phyloP scores from a whole-genome alignment of 1,140 invertebrate species.

The Cydia splendana region DNA sequence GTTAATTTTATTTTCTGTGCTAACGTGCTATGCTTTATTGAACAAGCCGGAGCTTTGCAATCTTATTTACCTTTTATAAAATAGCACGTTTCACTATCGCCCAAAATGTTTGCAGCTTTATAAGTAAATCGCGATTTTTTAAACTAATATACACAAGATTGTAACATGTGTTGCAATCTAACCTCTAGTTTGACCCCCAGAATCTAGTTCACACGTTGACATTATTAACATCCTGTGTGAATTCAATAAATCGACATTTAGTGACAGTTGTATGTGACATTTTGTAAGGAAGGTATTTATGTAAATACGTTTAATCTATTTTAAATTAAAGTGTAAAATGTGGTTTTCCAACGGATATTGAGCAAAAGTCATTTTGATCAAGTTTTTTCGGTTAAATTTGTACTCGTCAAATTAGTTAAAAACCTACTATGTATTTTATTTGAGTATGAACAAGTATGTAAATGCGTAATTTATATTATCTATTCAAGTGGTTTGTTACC shows the following conservation, averaged over 20 bases:
- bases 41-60: too few species aligned
- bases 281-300: not conserved
- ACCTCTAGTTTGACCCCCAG: not conserved
- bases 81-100: too few species aligned
- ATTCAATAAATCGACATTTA: conserved; percentile 1
- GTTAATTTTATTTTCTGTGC: too few species aligned
- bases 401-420: not conserved
- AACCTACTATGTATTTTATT: too few species aligned
- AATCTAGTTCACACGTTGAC: not conserved
- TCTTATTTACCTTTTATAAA: too few species aligned
- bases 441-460: too few species aligned
- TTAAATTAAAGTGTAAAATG: not conserved
- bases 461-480: too few species aligned
- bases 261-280: not conserved
- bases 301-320: not conserved
- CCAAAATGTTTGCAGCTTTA: not conserved
- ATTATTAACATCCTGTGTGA: conserved; percentile 19
- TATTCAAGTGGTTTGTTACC: too few species aligned
- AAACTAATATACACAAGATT: not conserved
- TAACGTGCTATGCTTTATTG: too few species aligned
- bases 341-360: not conserved
- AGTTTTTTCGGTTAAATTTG: not conserved
- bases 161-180: not conserved
- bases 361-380: not conserved
- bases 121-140: not conserved